phyloP scores from a whole-genome alignment of 2,797 vertebrate species.

The Nyctalus aviator region DNA sequence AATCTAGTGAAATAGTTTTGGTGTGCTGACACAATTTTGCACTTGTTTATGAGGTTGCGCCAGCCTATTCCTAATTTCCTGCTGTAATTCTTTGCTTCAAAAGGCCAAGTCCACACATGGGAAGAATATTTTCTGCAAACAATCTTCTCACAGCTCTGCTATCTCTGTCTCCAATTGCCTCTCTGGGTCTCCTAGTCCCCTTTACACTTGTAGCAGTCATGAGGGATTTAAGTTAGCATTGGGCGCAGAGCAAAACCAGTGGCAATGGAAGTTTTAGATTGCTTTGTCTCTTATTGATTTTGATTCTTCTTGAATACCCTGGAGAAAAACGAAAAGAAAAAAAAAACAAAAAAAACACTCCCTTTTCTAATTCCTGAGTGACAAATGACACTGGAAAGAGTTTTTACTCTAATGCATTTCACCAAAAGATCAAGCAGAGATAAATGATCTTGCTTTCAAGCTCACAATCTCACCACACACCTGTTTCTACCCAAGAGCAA shows the following conservation, averaged over 20 bases:
- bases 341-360: neutral
- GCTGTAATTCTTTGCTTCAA: slow-evolving; percentile 78
- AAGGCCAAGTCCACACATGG: slow-evolving; percentile 73
- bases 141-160: slow-evolving; percentile 39
- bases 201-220: slow-evolving; percentile 48
- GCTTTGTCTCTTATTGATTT: neutral
- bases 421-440: neutral
- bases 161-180: slow-evolving; percentile 57
- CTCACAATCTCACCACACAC: neutral
- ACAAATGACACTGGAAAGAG: neutral
- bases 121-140: slow-evolving; percentile 76
- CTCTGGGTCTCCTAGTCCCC: neutral
- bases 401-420: neutral
- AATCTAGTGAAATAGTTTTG: slow-evolving; percentile 79
- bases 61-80: slow-evolving; percentile 78
- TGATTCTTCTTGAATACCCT: neutral
- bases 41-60: slow-evolving; percentile 74
- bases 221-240: slow-evolving; percentile 52
- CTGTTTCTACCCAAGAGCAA: neutral
- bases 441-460: neutral
- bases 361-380: neutral
- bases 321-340: neutral
- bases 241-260: slow-evolving; percentile 12
- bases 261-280: neutral
- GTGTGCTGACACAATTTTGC: slow-evolving; percentile 76